Evolutionary conservation across 2,888 invertebrate genomes (phyloP).

Genomic region (Panzeria rudis): DNA sequence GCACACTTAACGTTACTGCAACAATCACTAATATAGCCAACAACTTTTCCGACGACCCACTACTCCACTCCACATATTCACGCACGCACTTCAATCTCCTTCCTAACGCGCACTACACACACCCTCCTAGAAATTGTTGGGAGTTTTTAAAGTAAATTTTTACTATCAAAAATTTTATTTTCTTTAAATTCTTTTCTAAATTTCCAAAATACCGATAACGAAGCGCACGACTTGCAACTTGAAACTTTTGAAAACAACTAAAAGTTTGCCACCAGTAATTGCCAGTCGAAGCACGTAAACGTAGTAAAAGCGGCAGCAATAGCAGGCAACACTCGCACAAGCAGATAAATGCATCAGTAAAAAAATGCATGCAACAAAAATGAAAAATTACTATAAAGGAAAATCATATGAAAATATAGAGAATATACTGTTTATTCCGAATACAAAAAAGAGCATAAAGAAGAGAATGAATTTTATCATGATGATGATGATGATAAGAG

Average conservation of each 20-base stretch:
- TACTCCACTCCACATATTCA: constrained; percentile 4
- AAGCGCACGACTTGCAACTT: constrained; percentile 70
- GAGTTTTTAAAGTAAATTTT: constrained; percentile 8
- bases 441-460: constrained; percentile 3
- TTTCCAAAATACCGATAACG: constrained; percentile 42
- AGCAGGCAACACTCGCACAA: constrained; percentile 39
- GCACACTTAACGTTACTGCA: constrained; percentile 37
- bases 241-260: constrained; percentile 77
- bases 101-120: background rate
- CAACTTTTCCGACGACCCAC: background rate
- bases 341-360: constrained; percentile 64
- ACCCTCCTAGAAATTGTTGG: constrained; percentile 3
- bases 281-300: constrained; percentile 56
- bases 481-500: constrained; percentile 55
- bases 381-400: constrained; percentile 24
- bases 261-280: constrained; percentile 56
- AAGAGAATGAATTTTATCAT: constrained; percentile 36
- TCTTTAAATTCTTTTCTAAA: constrained; percentile 8
- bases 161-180: constrained; percentile 9
- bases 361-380: constrained; percentile 57
- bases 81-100: background rate
- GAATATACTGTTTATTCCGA: constrained; percentile 12
- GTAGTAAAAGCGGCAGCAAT: constrained; percentile 47
- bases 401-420: constrained; percentile 16
- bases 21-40: constrained; percentile 22